phyloP scores from a whole-genome alignment of 2,113 vertebrate genomes.

The Ammodytes dubius region DNA sequence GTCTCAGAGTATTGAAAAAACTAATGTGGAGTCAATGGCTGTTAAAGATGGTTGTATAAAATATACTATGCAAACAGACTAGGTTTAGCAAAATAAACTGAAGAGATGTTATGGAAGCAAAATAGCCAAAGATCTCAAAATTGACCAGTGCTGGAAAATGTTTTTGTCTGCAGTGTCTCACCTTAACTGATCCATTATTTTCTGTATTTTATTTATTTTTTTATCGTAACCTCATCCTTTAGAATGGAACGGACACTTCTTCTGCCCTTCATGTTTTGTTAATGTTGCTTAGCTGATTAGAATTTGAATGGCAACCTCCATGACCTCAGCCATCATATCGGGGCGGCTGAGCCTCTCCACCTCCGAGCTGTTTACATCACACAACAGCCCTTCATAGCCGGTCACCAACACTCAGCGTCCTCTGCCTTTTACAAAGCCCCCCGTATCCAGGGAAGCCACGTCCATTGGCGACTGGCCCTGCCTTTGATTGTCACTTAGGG shows the following conservation, averaged over 20 bases:
- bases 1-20: no score
- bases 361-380: conserved; percentile 57
- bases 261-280: conserved; percentile 47
- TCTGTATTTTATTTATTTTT: not conserved
- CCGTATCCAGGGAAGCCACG: conserved; percentile 56
- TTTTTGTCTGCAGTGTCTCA: no score
- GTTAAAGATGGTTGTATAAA: no score
- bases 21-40: no score
- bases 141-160: no score
- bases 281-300: conserved; percentile 58
- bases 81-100: no score
- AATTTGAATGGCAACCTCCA: conserved; percentile 65
- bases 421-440: conserved; percentile 62
- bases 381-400: conserved; percentile 46
- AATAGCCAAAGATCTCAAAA: no score
- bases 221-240: conserved; percentile 24
- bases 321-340: conserved; percentile 44
- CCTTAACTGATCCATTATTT: no score
- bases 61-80: no score
- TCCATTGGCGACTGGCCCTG: conserved; percentile 45
- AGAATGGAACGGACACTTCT: not conserved
- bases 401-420: conserved; percentile 44
- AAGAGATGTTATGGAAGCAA: no score
- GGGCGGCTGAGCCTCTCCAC: conserved; percentile 17
- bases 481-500: conserved; percentile 77